These are phyloP conservation scores for Liparis tanakae DNA, from an alignment of 2,797 vertebrate species.

Conservation along the genomic window DNA sequence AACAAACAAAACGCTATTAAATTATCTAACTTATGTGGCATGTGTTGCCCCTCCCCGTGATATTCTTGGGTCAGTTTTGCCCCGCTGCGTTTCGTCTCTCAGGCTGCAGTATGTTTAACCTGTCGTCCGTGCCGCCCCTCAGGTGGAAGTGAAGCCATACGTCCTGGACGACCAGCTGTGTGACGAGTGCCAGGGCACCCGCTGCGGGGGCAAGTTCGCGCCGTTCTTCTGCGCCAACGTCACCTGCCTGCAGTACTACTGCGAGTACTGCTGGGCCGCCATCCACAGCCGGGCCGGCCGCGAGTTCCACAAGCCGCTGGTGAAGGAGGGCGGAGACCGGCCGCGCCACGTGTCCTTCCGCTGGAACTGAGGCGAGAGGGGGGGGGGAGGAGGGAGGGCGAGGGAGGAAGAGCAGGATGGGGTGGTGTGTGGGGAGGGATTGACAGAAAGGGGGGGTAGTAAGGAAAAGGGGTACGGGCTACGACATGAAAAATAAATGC, in stretches of 20 bases:
- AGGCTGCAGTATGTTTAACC: conserved; percentile 24
- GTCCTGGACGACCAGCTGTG: conserved; percentile 99
- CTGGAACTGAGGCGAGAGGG: conserved; percentile 92
- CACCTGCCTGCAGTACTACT: conserved; percentile 99
- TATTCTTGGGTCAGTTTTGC: too few relatives aligned
- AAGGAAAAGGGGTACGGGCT: conserved; percentile 68
- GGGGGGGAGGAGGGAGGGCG: conserved; percentile 72
- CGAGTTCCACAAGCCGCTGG: conserved; percentile 99
- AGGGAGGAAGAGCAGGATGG: conserved; percentile 64
- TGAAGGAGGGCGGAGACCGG: conserved; percentile 99
- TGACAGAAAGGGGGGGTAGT: conserved; percentile 57
- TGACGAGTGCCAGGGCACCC: conserved; percentile 99
- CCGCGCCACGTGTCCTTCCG: conserved; percentile 99
- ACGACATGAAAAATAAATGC: conserved; percentile 93
- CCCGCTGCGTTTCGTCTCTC: too few relatives aligned
- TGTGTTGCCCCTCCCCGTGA: too few relatives aligned
- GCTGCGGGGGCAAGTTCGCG: conserved; percentile 98
- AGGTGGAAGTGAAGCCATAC: conserved; percentile 99
- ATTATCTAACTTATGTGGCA: too few relatives aligned
- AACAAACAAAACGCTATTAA: too few relatives aligned
- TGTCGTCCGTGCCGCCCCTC: conserved; percentile 42
- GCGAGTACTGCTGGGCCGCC: conserved; percentile 99
- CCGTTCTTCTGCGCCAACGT: conserved; percentile 99
- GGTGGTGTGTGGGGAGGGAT: conserved; percentile 45
- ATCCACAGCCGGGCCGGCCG: conserved; percentile 98